A percentile compares a stretch with the other conserved stretches of the same genome.
Evolutionary conservation across 2,113 vertebrate species (phyloP).

Genomic region (Climacteris rufus): DNA sequence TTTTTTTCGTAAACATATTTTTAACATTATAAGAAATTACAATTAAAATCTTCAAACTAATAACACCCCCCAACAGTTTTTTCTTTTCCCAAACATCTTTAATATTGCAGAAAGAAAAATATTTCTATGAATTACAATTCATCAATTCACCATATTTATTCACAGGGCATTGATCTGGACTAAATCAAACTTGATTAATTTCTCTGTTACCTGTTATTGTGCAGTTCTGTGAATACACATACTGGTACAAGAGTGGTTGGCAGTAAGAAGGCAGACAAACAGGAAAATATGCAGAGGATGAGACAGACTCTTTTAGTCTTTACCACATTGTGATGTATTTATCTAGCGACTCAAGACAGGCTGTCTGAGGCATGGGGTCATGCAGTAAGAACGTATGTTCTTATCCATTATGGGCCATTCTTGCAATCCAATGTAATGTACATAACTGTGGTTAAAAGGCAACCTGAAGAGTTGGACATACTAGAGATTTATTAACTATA

Average conservation of each 20-base stretch:
- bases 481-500: not conserved
- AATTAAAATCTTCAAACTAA: not conserved
- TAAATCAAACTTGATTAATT: not conserved
- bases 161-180: not conserved
- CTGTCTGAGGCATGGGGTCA: not conserved
- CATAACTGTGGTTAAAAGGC: not conserved
- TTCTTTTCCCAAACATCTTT: not conserved
- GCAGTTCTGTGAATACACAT: not conserved
- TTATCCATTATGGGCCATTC: not conserved
- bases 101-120: not conserved
- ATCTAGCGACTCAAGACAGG: not conserved
- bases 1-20: not conserved
- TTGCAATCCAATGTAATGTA: not conserved
- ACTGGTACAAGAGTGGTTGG: not conserved
- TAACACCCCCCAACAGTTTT: not conserved
- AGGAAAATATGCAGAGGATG: not conserved
- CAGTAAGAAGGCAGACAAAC: not conserved
- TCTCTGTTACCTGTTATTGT: not conserved
- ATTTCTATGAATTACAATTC: not conserved
- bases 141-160: not conserved
- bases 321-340: not conserved
- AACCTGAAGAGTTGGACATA: not conserved
- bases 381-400: not conserved
- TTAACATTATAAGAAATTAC: not conserved
- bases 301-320: not conserved